Evolutionary conservation across 1,140 invertebrate species (phyloP), one percentile per base, ranked within the genome.

Genomic region (Drosophila willistoni): DNA sequence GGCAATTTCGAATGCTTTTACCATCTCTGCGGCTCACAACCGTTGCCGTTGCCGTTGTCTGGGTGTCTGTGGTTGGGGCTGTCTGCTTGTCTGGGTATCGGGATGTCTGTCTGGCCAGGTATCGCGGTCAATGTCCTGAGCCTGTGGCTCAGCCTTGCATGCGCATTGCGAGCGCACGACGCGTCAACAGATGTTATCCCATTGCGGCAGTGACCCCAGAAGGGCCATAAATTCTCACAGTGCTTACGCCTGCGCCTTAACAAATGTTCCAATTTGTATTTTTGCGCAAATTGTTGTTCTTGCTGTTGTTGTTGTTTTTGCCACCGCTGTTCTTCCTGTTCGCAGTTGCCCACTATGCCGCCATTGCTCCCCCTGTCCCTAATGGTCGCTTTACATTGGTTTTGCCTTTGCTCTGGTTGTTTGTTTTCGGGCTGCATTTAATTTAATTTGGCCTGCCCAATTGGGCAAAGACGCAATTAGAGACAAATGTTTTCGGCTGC

Each of bases 221-320:
- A 73, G 84, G 84, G 80, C 83, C 83, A 89, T 87, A 89, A 87
- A 89, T 89, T 89, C 80, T 84, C 84, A 84, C 77, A 89, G 83
- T 78, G 79, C 69, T 60, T 67, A 71, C 69, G 76, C 61, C 79
- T 79, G 79, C 72, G 68, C 71, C 64, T 82, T 79, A 68, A 71
- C 82, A 89, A 87, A 87, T 87, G 83, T 87, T 87, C 83, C 83
- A 87, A 87, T 87, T 87, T 87, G 83, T 87, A 87, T 87, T 87
- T 87, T 79, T 87, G 80, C 80, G 65, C 83, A 87, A 87, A 87
- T 87, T 87, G 83, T 87, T 82, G 73, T 77, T 54, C 64, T 51
- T 64, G 62, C 39, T 44, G 79, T 64, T 67, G 71, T 64, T 68
- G 73, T 68, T 77, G 54, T 65, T 55, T 17, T n/a, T 68, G 66